A percentile compares a stretch with the other conserved stretches of the same genome.
Conservation (phyloP, 2,888 invertebrate species). For the Sycophila texana region DNA sequence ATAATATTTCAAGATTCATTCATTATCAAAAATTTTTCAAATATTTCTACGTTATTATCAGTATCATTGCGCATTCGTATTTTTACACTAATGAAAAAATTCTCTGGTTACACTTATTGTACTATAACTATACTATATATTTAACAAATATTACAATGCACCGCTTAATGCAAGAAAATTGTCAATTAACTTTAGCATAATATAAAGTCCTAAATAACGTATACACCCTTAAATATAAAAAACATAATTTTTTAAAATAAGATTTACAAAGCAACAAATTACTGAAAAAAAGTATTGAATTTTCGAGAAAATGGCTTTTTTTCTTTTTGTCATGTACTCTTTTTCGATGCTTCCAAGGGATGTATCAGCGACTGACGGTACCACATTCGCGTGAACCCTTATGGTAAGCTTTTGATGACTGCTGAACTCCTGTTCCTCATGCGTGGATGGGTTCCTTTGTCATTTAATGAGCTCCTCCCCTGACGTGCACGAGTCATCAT, state of each 20-base stretch:
- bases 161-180: not conserved
- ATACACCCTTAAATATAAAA: too few relatives aligned
- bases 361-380: slow-evolving; percentile 45
- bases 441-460: slow-evolving; percentile 68
- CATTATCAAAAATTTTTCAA: too few relatives aligned
- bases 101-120: not conserved
- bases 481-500: slow-evolving; percentile 24
- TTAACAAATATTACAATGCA: not conserved
- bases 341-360: slow-evolving; percentile 52
- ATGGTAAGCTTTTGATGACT: slow-evolving; percentile 56
- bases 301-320: slow-evolving; percentile 28
- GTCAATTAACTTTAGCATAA: not conserved
- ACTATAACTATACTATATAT: too few relatives aligned
- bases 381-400: slow-evolving; percentile 18
- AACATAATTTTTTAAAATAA: not conserved
- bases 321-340: slow-evolving; percentile 40
- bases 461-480: slow-evolving; percentile 39
- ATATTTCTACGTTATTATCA: too few relatives aligned
- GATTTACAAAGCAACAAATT: too few relatives aligned
- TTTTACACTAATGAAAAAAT: too few relatives aligned
- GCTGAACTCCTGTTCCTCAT: slow-evolving; percentile 71
- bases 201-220: not conserved
- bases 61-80: too few relatives aligned
- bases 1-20: too few relatives aligned
- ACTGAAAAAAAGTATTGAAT: not conserved